Evolutionary conservation across 1,140 invertebrate genomes (phyloP), one percentile per base, ranked within the genome.

Genomic region (Brachionus rubens): DNA sequence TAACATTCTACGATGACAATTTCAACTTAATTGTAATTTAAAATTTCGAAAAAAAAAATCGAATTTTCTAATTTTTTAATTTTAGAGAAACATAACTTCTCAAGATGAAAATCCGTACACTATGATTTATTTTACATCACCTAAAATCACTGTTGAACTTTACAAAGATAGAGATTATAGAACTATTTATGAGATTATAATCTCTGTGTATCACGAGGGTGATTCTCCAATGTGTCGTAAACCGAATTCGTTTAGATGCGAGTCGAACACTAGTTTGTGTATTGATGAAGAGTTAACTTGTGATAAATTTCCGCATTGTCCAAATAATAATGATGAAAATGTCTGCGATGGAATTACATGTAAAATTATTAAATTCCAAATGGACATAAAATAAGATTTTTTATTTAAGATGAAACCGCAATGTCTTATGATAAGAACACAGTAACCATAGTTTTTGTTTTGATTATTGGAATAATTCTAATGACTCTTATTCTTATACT

Each of bases 281-380:
- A 46, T 65, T 43, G 16, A 41, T 65, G 59, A 65, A 65, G 26
- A 65, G 3, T 43, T 65, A 28, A 19, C 41, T 10, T 65, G 59
- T 28, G 59, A 65, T 28, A 65, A 43, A 65, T 65, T 65, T 43
- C 59, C 59, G 16, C 59, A 65, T 26, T 65, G 59, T 65, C 59
- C 59, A 3, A 65, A 19, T 21, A 10, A 65, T 21, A 41, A 16
- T 43, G 59, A 65, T 28, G 59, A 65, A 24, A 9, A 36, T 12
- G 26, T 2, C 12, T 65, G 59, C 19, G 59, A 65, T 19, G 54
- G 36, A 19, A 59, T 7, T 2, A 28, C 19, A 12, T 28, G 54
- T 59, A 52, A n/a, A 41, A 36, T 33, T 4, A 40, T 19, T 19
- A 59, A 59, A 33, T 36, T 19, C 9, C 14, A 3, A 36, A 16